A percentile compares a stretch with the other conserved stretches of the same genome.
phyloP scores from a whole-genome alignment of 37 sponge, comb jelly and placozoan genomes.

The Cladorhizidae sp. region DNA sequence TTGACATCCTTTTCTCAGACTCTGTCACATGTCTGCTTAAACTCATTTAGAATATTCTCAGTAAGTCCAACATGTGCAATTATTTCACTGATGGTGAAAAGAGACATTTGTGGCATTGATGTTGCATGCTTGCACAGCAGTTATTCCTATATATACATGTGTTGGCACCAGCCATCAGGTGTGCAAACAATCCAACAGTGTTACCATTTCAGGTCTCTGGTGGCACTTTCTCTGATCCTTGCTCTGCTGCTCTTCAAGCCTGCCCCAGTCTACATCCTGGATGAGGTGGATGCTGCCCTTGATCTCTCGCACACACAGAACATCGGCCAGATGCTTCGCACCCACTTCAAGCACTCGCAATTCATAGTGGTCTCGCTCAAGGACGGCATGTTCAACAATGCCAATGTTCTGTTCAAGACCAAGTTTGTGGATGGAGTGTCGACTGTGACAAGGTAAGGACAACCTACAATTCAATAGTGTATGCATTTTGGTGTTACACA shows the following conservation, averaged over 20 bases:
- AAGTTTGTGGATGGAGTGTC: conserved; percentile 99
- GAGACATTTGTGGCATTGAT: no score
- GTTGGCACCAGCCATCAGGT: no score
- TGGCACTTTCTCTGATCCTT: conserved; percentile 96
- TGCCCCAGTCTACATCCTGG: conserved; percentile 98
- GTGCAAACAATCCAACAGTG: no score
- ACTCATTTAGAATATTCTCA: no score
- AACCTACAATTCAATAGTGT: no score
- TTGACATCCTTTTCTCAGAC: no score
- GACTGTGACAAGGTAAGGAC: conserved; percentile 85
- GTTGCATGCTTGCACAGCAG: no score
- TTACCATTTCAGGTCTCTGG: conserved; percentile 74
- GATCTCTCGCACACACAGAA: conserved; percentile 99
- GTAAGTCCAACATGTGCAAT: no score
- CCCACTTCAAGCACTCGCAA: conserved; percentile 95
- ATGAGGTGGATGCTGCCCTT: conserved; percentile 98
- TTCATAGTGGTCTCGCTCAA: conserved; percentile 99
- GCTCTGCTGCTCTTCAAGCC: conserved; percentile 99
- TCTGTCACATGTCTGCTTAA: no score
- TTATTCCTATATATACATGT: no score
- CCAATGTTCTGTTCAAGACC: conserved; percentile 97
- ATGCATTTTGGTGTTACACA: no score
- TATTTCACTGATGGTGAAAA: no score
- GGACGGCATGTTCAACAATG: conserved; percentile 99
- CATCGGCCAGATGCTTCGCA: conserved; percentile 96